phyloP scores from a whole-genome alignment of 2,888 invertebrate species.

The Pristionchus exspectatus region DNA sequence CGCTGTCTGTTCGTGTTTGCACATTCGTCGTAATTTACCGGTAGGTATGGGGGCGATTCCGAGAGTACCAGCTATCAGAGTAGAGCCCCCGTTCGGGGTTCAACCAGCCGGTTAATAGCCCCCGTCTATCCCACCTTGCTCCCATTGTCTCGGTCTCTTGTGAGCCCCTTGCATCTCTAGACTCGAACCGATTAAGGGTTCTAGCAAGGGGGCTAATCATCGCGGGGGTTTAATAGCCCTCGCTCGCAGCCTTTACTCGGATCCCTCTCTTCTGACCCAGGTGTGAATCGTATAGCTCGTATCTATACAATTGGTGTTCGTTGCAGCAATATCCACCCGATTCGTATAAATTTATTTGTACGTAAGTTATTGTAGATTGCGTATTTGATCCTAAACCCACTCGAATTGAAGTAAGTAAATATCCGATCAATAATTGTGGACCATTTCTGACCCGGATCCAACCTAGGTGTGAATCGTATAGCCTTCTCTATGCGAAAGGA shows the following conservation, averaged over 20 bases:
- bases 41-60: not conserved
- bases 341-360: too few species aligned
- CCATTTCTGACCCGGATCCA: not conserved
- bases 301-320: not conserved
- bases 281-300: conserved; percentile 27
- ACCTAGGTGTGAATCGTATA: conserved; percentile 40
- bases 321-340: too few species aligned
- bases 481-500: not conserved
- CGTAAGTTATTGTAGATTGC: too few species aligned
- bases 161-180: not conserved
- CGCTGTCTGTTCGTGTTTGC: conserved; percentile 5
- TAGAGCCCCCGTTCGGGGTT: not conserved
- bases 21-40: conserved; percentile 28
- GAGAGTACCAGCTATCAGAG: conserved; percentile 2
- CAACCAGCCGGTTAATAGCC: conserved; percentile 41
- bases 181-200: conserved; percentile 42
- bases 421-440: too few species aligned
- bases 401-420: too few species aligned
- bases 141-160: not conserved
- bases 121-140: not conserved
- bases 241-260: not conserved
- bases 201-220: conserved; percentile 27
- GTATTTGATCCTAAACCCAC: too few species aligned
- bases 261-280: not conserved
- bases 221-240: conserved; percentile 6